Evolutionary conservation across 2,888 invertebrate genomes (phyloP).

Genomic region (Acheta domesticus): DNA sequence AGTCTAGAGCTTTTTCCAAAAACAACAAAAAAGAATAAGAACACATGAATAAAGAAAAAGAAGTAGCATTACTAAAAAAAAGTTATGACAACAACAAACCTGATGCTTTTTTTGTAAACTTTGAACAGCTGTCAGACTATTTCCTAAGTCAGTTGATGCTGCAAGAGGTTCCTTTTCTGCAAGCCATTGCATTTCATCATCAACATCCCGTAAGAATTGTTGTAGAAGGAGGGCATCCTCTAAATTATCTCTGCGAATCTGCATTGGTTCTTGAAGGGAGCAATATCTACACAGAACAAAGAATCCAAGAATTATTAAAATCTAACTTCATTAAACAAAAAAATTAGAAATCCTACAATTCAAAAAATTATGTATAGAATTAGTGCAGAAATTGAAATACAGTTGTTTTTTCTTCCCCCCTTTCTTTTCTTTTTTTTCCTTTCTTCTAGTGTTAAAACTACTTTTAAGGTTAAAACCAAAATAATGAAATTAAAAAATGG

Average conservation of each 20-base stretch:
- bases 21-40: too few relatives aligned
- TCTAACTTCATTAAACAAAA: not conserved
- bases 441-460: too few relatives aligned
- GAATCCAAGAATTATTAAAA: constrained; percentile 19
- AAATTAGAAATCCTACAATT: not conserved
- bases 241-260: constrained; percentile 85
- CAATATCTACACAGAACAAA: constrained; percentile 56
- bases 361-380: not conserved
- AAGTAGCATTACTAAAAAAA: too few relatives aligned
- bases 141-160: constrained; percentile 67
- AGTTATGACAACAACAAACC: constrained; percentile 40
- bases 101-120: constrained; percentile 91
- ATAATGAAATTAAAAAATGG: too few relatives aligned
- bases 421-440: too few relatives aligned
- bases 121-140: constrained; percentile 70
- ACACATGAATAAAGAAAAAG: too few relatives aligned
- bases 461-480: too few relatives aligned
- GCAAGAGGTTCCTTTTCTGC: constrained; percentile 69
- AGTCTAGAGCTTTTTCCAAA: too few relatives aligned
- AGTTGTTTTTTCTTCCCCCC: too few relatives aligned
- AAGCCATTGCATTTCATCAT: constrained; percentile 92
- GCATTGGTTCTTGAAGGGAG: constrained; percentile 83
- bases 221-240: constrained; percentile 86
- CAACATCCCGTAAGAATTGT: constrained; percentile 86
- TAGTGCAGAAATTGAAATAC: not conserved